Base-by-base conservation (phyloP, 1,140 invertebrate species). In the Babylonia areolata region DNA sequence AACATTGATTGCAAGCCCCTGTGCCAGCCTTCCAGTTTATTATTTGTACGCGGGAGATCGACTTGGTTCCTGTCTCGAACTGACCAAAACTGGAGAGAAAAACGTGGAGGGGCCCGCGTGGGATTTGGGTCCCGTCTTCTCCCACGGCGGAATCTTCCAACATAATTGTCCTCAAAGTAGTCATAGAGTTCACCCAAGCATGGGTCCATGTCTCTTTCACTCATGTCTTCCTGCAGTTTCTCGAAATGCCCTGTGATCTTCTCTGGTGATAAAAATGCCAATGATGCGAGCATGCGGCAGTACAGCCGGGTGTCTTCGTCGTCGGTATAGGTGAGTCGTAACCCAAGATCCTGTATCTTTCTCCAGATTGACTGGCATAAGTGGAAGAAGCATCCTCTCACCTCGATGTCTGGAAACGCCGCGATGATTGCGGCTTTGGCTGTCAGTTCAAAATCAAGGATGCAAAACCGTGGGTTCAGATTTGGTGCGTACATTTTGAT, bases 121-220 rank as follows among this genome's bases (percentile, higher is more conserved):
- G 73, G 73, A 77, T 77, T 77, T 77, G 73, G 5, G 73, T n/a
- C 73, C 73, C 73, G 73, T 77, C 73, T 77, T 77, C 73, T 77
- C n/a, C 35, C 73, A 35, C 73, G 31, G 35, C n/a, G n/a, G 73
- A 77, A 33, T 77, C 73, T 77, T 77, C 73, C 73, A 77, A 77
- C 73, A 77, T 46, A 46, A 46, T 46, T 46, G 42, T n/a, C 42
- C 42, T 46, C 42, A 46, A 46, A 46, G 42, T 46, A 77, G 73
- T 77, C 73, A 77, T 35, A 37, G 73, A 77, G 73, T 77, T 77
- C 73, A 77, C 73, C 73, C 73, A 77, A 77, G 73, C 73, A 33
- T 77, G 73, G 73, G 37, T 77, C 73, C 73, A 77, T 77, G 73
- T 46, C 42, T 46, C 42, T 71, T 33, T 71, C 64, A 71, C 64